These are phyloP conservation scores for Gymnoscelis rufifasciata DNA, from an alignment of 2,888 invertebrate species.

Conservation along the genomic window DNA sequence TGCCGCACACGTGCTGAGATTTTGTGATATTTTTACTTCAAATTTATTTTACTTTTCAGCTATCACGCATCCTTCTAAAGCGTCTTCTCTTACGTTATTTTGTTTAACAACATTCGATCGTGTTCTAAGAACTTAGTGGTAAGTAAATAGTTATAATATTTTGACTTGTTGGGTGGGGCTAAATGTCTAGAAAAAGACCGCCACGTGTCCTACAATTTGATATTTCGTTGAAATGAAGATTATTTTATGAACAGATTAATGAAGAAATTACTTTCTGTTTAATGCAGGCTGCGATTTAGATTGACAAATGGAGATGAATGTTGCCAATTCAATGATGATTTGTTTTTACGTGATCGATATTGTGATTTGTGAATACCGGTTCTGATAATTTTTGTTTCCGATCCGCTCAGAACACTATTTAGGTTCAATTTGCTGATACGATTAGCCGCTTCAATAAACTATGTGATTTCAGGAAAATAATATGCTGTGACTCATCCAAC, in stretches of 20 bases:
- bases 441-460: no score
- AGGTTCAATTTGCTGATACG: no score
- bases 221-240: constrained; percentile 40
- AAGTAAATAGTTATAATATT: constrained; percentile 53
- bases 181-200: constrained; percentile 65
- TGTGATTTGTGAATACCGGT: constrained; percentile 25
- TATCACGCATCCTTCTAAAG: constrained; percentile 44
- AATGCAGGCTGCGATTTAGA: constrained; percentile 1
- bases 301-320: neutral
- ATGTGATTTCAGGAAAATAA: neutral
- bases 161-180: constrained; percentile 72
- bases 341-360: constrained; percentile 55
- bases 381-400: no score
- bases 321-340: constrained; percentile 24
- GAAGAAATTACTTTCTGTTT: neutral
- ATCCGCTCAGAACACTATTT: no score
- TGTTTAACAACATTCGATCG: constrained; percentile 49
- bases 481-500: constrained; percentile 11
- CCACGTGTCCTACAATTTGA: constrained; percentile 72
- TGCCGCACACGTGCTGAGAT: constrained; percentile 76
- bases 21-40: constrained; percentile 72
- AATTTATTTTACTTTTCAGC: constrained; percentile 61
- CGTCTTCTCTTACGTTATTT: constrained; percentile 44
- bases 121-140: constrained; percentile 50
- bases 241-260: constrained; percentile 31